A percentile compares a stretch with the other conserved stretches of the same genome.
Evolutionary conservation across 2,888 invertebrate species (phyloP).

Genomic region (Sisyra nigra): DNA sequence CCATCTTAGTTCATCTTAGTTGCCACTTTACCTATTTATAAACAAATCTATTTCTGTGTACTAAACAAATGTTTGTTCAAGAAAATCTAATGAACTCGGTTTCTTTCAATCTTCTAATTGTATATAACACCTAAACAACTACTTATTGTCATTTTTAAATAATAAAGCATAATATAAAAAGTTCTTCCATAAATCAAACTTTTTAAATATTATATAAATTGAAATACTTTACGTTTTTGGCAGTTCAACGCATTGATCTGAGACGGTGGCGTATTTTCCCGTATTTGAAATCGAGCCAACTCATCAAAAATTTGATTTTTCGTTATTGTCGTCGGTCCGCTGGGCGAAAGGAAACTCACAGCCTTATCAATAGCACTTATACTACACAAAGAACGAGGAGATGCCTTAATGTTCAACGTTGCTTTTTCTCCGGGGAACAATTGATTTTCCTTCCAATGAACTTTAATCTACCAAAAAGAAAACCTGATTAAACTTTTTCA

Average conservation of each 20-base stretch:
- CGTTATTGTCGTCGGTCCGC: slow-evolving; percentile 14
- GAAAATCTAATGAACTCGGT: no score
- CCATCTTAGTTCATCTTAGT: no score
- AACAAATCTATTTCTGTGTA: no score
- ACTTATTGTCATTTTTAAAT: no score
- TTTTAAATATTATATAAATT: no score
- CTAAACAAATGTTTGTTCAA: no score
- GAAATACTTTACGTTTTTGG: background rate
- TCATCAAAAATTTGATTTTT: slow-evolving; percentile 19
- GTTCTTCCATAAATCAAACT: no score
- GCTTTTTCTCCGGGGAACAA: slow-evolving; percentile 33
- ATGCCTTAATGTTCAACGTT: slow-evolving; percentile 30
- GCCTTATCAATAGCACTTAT: slow-evolving; percentile 40
- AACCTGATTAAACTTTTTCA: background rate
- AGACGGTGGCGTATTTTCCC: slow-evolving; percentile 17
- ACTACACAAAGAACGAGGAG: slow-evolving; percentile 37
- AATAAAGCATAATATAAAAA: no score
- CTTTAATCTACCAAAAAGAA: slow-evolving; percentile 19
- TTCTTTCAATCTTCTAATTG: no score
- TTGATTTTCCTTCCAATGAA: slow-evolving; percentile 29
- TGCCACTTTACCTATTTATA: no score
- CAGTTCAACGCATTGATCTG: slow-evolving; percentile 19
- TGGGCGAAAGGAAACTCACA: slow-evolving; percentile 26
- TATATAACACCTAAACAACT: no score
- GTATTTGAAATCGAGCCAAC: slow-evolving; percentile 21